Evolutionary conservation across 2,113 vertebrate species (phyloP), one percentile per base, ranked within the genome.

Genomic region (Xiphophorus couchianus): DNA sequence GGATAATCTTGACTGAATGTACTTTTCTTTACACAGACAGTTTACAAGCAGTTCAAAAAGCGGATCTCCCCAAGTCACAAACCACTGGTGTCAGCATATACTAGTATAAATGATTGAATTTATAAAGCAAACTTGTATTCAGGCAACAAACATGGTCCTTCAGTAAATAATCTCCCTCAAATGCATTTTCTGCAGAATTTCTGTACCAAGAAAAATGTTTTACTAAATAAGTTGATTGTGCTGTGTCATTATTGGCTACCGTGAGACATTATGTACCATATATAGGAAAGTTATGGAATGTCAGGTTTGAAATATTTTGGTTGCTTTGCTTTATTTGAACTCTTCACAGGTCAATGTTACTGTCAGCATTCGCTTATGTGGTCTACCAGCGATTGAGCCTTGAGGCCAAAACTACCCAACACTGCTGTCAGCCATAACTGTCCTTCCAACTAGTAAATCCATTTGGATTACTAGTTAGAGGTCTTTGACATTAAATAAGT

Each of bases 101-200:
- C 44, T 58, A 29, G 30, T 30, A 30, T 30, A 30, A 30, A 42
- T 42, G 13, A 42, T 42, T 12, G 13, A 13, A 42, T 12, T 42
- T 2, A 42, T 42, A 42, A 13, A 42, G 2, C 39, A 42, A 42
- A 42, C 39, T 2, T 44, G 11, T 25, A n/a, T 35, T 71, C 66
- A 39, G 58, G 60, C 37, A 64, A 31, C 13, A 61, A 33, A n/a
- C 28, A 13, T 14, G 61, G 61, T 39, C 35, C 30, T 42, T 71
- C 62, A 42, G 58, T 58, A 63, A 62, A 11, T 66, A 66, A 72
- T 66, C n/a, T n/a, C 54, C 62, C 44, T 27, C 58, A 63, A 48
- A 5, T 39, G 7, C 39, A 73, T 15, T 25, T 51, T 54, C 19
- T 65, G 10, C 10, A 60, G 27, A 28, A n/a, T 27, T 48, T 58